Evolutionary conservation across 2,888 invertebrate genomes (phyloP).

Genomic region (Parascotia fuliginaria): DNA sequence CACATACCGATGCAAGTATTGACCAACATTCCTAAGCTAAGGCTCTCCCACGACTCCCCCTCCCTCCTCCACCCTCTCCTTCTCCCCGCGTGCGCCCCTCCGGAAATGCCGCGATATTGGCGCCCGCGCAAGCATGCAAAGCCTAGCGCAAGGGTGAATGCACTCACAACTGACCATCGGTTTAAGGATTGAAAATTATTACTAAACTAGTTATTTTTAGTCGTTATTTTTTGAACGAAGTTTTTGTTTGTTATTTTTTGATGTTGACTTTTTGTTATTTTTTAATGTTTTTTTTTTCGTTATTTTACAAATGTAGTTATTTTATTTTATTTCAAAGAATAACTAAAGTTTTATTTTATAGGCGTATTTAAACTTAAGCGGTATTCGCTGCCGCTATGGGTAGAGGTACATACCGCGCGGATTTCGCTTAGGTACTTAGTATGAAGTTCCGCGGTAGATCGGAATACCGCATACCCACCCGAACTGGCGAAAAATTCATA

Average conservation of each 20-base stretch:
- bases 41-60: slow-evolving; percentile 60
- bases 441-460: no score
- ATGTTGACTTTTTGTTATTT: not conserved
- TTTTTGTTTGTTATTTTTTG: not conserved
- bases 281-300: not conserved
- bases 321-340: no score
- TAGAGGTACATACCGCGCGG: no score
- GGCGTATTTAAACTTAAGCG: no score
- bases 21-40: slow-evolving; percentile 62
- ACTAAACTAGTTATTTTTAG: not conserved
- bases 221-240: no score
- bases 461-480: no score
- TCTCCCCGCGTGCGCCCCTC: slow-evolving; percentile 39
- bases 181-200: slow-evolving; percentile 34
- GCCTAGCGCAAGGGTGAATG: slow-evolving; percentile 66
- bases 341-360: no score
- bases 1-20: slow-evolving; percentile 54
- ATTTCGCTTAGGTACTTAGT: no score
- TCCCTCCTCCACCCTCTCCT: slow-evolving; percentile 29
- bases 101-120: slow-evolving; percentile 61
- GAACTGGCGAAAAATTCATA: no score
- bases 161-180: slow-evolving; percentile 45
- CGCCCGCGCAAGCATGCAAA: slow-evolving; percentile 74
- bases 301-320: no score
- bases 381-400: no score